A percentile compares a stretch with the other conserved stretches of the same genome.
These are phyloP conservation scores for Takifugu ocellatus DNA, from an alignment of 2,797 vertebrate genomes.

Conservation along the genomic window DNA sequence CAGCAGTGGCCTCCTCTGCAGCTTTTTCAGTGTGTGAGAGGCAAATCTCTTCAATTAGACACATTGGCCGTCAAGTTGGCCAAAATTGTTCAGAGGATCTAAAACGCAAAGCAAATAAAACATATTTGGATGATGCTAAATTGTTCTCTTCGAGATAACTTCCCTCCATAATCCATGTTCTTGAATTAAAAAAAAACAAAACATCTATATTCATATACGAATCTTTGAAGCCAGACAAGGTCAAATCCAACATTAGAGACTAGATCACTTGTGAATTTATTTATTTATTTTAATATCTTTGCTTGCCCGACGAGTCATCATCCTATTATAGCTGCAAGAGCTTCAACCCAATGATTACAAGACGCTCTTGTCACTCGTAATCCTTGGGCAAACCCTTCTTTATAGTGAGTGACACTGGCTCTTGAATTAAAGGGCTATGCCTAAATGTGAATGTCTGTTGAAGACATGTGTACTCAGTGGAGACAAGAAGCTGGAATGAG, in stretches of 20 bases:
- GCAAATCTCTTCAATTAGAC: too few species aligned
- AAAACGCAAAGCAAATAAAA: too few species aligned
- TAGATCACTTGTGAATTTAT: slow-evolving; percentile 7
- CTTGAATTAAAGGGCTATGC: slow-evolving; percentile 20
- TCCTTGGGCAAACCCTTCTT: slow-evolving; percentile 16
- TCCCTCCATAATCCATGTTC: background rate
- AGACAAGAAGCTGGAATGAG: slow-evolving; percentile 13
- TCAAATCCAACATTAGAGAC: background rate
- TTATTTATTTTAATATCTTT: slow-evolving; percentile 4
- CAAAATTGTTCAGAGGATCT: too few species aligned
- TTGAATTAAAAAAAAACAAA: slow-evolving; percentile 1
- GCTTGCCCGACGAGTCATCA: slow-evolving; percentile 14
- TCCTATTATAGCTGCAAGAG: slow-evolving; percentile 3
- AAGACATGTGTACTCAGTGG: slow-evolving; percentile 5
- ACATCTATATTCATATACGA: background rate
- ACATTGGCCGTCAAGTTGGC: too few species aligned
- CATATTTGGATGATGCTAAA: too few species aligned
- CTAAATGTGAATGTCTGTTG: slow-evolving; percentile 31
- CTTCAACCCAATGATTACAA: slow-evolving; percentile 19
- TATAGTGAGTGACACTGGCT: slow-evolving; percentile 25
- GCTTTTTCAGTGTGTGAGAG: too few species aligned
- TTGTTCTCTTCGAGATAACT: too few species aligned
- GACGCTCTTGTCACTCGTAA: slow-evolving; percentile 23
- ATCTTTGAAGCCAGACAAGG: background rate
- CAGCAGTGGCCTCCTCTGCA: too few species aligned